phyloP scores from a whole-genome alignment of 2,113 vertebrate genomes.

The Himantopus leucocephalus region DNA sequence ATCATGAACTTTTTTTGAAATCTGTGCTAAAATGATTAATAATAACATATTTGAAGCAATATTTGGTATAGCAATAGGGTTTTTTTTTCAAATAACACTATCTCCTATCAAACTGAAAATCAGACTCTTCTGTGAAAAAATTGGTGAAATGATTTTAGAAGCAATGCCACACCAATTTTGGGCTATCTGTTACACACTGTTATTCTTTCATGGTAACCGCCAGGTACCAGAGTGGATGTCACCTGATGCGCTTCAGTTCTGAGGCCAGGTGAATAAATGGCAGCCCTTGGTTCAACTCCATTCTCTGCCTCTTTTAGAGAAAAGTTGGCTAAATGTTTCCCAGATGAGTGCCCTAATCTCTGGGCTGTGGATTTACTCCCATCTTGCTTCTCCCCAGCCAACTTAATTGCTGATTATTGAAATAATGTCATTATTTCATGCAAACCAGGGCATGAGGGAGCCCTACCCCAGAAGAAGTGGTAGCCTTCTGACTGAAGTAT shows the following conservation, averaged over 20 bases:
- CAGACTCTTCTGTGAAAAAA: neutral
- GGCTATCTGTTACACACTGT: neutral
- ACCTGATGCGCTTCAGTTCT: neutral
- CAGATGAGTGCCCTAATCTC: neutral
- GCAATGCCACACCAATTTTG: neutral
- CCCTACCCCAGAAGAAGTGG: neutral
- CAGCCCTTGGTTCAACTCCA: neutral
- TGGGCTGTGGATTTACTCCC: neutral
- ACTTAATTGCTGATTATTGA: neutral
- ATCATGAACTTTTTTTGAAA: neutral
- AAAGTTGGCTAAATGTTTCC: neutral
- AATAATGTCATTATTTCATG: neutral
- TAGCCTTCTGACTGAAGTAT: neutral
- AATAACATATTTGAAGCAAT: neutral
- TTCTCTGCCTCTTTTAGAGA: neutral
- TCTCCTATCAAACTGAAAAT: neutral
- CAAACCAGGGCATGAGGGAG: neutral
- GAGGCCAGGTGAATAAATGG: neutral
- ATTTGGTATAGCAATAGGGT: accelerated
- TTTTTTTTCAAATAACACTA: neutral
- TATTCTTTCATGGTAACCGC: neutral
- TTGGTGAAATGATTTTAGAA: neutral
- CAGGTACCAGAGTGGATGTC: neutral
- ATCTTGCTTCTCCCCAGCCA: neutral
- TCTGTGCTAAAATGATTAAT: neutral